Base-by-base conservation (phyloP, 2,888 invertebrate genomes). In the Ornithoptera priamus region DNA sequence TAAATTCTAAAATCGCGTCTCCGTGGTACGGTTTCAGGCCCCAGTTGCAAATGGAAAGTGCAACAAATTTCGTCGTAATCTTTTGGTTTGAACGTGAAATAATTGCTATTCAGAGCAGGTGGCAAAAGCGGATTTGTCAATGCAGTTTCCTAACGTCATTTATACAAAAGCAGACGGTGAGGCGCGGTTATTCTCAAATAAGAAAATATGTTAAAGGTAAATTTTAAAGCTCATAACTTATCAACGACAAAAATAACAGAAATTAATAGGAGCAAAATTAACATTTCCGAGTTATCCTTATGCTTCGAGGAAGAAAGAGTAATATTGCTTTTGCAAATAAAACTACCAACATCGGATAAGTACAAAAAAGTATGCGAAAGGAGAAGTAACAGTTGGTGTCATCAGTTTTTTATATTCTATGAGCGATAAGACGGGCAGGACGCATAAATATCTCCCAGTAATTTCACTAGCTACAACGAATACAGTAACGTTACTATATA, bases 41-140 rank as follows among this genome's bases (percentile, higher is more conserved):
- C 30, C n/a, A 22, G 65, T 61, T 60, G 56, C 53, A 20, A 62
- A 70, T 57, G 57, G 66, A 70, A 70, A 66, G 66, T 66, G 69
- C 56, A 62, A 69, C 69, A 22, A 57, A 69, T 66, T 18, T 39
- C 56, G 61, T 56, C 30, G 61, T 65, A 60, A 65, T 65, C 62
- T 57, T 62, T 42, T 42, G 39, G 60, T 62, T 67, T 46, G 57
- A 57, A 65, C 62, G 62, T 62, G 62, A 59, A 61, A 61, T 61
- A 56, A 62, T 70, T 62, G 62, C 18, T 50, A 70, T 70, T 70
- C 69, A 30, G 22, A 39, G 50, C 62, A 61, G 50, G 59, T 50
- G 50, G 20, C 22, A 18, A 50, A 62, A 24, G 30, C 56, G 24
- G 61, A 66, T 70, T 70, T 62, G 65, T 30, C 53, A 62, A 66